Percentiles rank a stretch among this genome's conserved stretches.
phyloP scores from a whole-genome alignment of 1,140 invertebrate genomes.

The Rhagoletis zephyria region DNA sequence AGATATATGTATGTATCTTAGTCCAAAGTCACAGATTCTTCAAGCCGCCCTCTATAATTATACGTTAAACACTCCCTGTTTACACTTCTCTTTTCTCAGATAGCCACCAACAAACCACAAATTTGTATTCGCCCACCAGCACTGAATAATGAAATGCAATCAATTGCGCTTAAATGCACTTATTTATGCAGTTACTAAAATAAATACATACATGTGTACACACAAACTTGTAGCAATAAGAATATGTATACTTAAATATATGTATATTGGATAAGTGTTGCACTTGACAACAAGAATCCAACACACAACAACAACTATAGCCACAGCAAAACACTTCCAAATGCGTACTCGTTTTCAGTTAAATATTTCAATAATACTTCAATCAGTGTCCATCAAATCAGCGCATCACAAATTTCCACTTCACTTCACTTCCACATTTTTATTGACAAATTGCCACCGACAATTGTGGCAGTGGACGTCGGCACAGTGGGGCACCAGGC shows the following conservation, averaged over 20 bases:
- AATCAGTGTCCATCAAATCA: conserved; percentile 51
- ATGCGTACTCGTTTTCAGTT: conserved; percentile 23
- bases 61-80: no score
- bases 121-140: no score
- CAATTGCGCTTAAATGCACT: neutral
- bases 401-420: conserved; percentile 28
- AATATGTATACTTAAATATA: neutral
- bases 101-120: no score
- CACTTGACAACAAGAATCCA: conserved; percentile 9
- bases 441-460: conserved; percentile 70
- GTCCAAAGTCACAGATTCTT: no score
- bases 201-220: neutral
- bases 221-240: neutral
- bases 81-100: no score
- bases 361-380: conserved; percentile 50
- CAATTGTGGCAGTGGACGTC: neutral
- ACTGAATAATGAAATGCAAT: neutral
- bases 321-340: neutral
- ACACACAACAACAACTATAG: neutral
- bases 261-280: conserved; percentile 36
- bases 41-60: no score
- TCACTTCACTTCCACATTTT: conserved; percentile 58
- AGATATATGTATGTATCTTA: no score
- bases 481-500: conserved; percentile 46
- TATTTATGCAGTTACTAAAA: neutral